Evolutionary conservation across 53 echinoderm and acorn worm species (phyloP).

Genomic region (Paelopatides confundens): DNA sequence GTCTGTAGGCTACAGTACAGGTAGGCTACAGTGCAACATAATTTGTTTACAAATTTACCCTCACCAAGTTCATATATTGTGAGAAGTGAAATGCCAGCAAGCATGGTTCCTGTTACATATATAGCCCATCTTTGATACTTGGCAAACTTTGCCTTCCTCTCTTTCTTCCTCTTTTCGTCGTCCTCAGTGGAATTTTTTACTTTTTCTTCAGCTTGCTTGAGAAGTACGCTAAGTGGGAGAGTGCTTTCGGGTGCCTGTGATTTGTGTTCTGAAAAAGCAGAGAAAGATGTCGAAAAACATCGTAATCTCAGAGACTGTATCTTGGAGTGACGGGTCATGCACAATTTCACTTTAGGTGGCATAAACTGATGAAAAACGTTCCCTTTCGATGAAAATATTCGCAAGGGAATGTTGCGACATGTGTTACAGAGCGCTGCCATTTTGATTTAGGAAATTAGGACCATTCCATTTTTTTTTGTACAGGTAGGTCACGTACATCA

Average conservation of each 20-base stretch:
- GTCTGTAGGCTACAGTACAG: too few species aligned
- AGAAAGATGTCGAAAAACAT: background rate
- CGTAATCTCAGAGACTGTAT: background rate
- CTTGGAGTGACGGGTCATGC: background rate
- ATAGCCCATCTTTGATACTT: constrained; percentile 86
- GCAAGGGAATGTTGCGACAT: constrained; percentile 66
- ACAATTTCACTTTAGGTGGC: background rate
- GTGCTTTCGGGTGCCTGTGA: constrained; percentile 30
- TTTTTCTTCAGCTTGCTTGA: constrained; percentile 84
- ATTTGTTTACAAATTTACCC: background rate
- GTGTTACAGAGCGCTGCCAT: constrained; percentile 96
- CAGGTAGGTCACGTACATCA: background rate
- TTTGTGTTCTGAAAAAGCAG: background rate
- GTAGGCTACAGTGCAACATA: too few species aligned
- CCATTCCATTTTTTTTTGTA: constrained; percentile 4
- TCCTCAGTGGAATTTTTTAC: constrained; percentile 72
- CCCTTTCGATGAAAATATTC: constrained; percentile 70
- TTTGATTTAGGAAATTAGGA: constrained; percentile 40
- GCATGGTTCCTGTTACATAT: constrained; percentile 78
- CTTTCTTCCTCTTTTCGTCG: constrained; percentile 75
- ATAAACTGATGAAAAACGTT: constrained; percentile 18
- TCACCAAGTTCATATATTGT: constrained; percentile 89
- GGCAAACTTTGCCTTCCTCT: constrained; percentile 76
- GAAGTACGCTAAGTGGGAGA: constrained; percentile 75
- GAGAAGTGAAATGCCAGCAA: constrained; percentile 69